Base-by-base conservation (phyloP, 2,797 vertebrate species). In the Epinephelus malabaricus region DNA sequence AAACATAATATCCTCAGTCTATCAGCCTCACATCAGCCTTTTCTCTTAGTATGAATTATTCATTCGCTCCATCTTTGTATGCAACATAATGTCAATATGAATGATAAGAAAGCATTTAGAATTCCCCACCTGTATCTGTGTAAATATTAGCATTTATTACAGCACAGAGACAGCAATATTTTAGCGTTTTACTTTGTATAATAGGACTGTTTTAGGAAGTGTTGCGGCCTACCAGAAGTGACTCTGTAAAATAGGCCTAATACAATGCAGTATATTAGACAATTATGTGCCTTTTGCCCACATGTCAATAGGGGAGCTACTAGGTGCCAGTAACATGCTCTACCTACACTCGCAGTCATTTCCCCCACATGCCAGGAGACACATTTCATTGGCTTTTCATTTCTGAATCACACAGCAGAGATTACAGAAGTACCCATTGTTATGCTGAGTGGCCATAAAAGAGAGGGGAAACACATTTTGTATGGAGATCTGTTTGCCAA, bases 401-500 rank as follows among this genome's bases (percentile, higher is more conserved):
- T 88, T 86, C 55, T 55, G 66, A 86, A 89, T 84, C 81, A 80
- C 85, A 86, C 82, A 59, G 82, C 79, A 73, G 78, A 92, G 89
- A 90, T 91, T 87, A 89, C 71, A 86, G 63, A 82, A 84, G 73
- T 71, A 17, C 82, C 86, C 72, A 79, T 86, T 92, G 87, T 90
- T 92, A 82, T 89, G 79, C 84, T 87, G 81, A 92, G 84, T 87
- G 86, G 81, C 78, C 91, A 87, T 91, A 93, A 93, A 89, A 84
- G 79, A 80, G 78, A 76, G 54, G 66, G 65, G 55, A 72, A 83
- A 80, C 25, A 73, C 69, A 82, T 84, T 92, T 88, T 86, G 82
- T 78, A 76, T 81, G 73, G 82, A 82, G 85, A 87, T 92, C 86
- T 90, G 87, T 94, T 92, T 93, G 91, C 86, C 92, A 94, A 94